phyloP scores from a whole-genome alignment of 2,113 vertebrate genomes.

The Stictonetta naevosa region DNA sequence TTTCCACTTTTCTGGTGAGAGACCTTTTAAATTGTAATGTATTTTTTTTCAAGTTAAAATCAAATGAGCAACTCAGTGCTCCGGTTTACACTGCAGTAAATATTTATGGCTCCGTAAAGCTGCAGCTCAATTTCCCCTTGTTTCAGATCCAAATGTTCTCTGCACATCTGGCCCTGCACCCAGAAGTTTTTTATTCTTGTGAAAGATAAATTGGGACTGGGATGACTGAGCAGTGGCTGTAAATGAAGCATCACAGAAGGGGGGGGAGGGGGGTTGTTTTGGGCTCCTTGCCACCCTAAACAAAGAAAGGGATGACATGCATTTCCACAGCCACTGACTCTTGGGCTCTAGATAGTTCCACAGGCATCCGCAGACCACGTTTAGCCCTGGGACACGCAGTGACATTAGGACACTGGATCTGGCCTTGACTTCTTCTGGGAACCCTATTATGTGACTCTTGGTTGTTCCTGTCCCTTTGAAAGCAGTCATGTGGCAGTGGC shows the following conservation, averaged over 20 bases:
- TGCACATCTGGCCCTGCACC: slow-evolving; percentile 55
- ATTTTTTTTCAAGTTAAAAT: background rate
- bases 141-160: slow-evolving; percentile 34
- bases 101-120: slow-evolving; percentile 63
- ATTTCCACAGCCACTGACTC: background rate
- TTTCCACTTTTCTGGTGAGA: slow-evolving; percentile 42
- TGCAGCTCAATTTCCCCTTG: slow-evolving; percentile 62
- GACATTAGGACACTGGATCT: background rate
- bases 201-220: slow-evolving; percentile 30
- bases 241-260: background rate
- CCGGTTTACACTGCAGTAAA: slow-evolving; percentile 55
- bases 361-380: background rate
- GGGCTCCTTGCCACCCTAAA: slow-evolving; percentile 25
- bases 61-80: slow-evolving; percentile 9
- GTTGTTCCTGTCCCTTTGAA: background rate
- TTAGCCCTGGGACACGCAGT: background rate
- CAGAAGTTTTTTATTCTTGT: slow-evolving; percentile 48
- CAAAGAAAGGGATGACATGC: background rate
- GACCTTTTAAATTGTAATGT: slow-evolving; percentile 25
- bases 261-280: background rate
- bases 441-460: background rate
- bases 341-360: background rate
- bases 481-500: accelerated
- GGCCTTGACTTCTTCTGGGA: background rate
- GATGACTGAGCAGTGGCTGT: slow-evolving; percentile 8